Percentiles rank a stretch among this genome's conserved stretches.
phyloP scores from a whole-genome alignment of 2,888 invertebrate genomes.

The Drosophila rubida region DNA sequence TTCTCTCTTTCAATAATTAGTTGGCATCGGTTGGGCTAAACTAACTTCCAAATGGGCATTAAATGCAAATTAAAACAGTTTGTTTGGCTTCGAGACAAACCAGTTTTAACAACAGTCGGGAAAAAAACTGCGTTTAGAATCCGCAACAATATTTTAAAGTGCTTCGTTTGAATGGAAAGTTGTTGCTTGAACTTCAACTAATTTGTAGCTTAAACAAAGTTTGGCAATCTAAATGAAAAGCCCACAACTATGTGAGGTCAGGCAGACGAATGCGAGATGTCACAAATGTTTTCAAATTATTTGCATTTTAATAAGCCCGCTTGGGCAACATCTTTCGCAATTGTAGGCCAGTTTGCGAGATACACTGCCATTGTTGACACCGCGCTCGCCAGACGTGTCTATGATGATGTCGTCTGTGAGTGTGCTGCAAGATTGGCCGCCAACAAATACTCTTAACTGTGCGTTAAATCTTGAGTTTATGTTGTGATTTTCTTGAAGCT shows the following conservation, averaged over 20 bases:
- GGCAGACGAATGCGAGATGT: constrained; percentile 2
- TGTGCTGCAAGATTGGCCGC: constrained; percentile 12
- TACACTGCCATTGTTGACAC: background rate
- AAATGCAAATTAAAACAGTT: background rate
- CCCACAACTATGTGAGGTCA: background rate
- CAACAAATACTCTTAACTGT: constrained; percentile 18
- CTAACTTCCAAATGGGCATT: background rate
- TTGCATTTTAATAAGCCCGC: constrained; percentile 7
- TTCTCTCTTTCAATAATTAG: background rate
- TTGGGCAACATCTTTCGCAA: constrained; percentile 16
- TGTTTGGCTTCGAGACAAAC: background rate
- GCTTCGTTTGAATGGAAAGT: background rate
- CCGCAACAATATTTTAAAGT: background rate
- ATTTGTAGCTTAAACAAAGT: background rate
- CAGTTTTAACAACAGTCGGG: background rate
- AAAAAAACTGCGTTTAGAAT: background rate
- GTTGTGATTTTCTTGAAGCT: constrained; percentile 18
- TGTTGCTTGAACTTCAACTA: background rate
- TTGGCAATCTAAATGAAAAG: background rate
- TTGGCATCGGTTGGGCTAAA: background rate
- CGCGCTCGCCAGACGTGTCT: constrained; percentile 23
- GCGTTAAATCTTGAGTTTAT: constrained; percentile 22
- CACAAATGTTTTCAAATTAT: constrained; percentile 16
- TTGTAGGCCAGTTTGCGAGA: constrained; percentile 11
- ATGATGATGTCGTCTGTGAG: constrained; percentile 10